Evolutionary conservation across 2,113 vertebrate genomes (phyloP), one percentile per base, ranked within the genome.

Genomic region (Cheilinus undulatus): DNA sequence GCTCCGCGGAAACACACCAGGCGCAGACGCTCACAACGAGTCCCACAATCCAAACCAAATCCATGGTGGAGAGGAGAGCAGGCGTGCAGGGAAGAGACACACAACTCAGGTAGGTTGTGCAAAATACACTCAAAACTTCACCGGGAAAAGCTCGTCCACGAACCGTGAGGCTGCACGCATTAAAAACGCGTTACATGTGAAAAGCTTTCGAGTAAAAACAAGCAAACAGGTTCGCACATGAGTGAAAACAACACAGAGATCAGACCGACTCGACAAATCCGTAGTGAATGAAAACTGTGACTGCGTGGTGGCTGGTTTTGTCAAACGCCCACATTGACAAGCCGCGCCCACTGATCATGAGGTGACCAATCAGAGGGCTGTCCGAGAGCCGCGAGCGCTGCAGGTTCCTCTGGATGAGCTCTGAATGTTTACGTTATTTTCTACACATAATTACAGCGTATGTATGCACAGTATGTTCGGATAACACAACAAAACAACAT

Each of bases 1-100:
- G 88, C 79, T 94, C 94, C 61, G 93, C 89, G 8, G 86, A 80
- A 11, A 76, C 85, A 4, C 89, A 72, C 83, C 89, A 88, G 73
- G 85, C 88, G 86, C 89, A 90, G 40, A 89, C 46, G 86, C 79
- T 89, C 78, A 73, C 80, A 17, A 84, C 53, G 57, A 88, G 82
- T 78, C 82, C 88, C 56, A 77, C 70, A 69, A 91, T 85, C 92
- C 90, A 92, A 76, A 90, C 69, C 86, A 92, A 89, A 86, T 93
- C 94, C 94, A 94, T 94, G 74, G 59, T 59, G 87, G 83, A 83
- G 58, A 73, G 78, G 51, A 76, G 63, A n/a, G 65, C 32, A 83
- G 48, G 76, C 79, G 59, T 63, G 76, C 76, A 78, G 68, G 30
- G 46, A 14, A 15, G 30, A 76, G 36, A 74, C 32, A 19, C 75